These are phyloP conservation scores for Glossosoma conforme DNA, from an alignment of 1,140 invertebrate genomes.

Conservation along the genomic window DNA sequence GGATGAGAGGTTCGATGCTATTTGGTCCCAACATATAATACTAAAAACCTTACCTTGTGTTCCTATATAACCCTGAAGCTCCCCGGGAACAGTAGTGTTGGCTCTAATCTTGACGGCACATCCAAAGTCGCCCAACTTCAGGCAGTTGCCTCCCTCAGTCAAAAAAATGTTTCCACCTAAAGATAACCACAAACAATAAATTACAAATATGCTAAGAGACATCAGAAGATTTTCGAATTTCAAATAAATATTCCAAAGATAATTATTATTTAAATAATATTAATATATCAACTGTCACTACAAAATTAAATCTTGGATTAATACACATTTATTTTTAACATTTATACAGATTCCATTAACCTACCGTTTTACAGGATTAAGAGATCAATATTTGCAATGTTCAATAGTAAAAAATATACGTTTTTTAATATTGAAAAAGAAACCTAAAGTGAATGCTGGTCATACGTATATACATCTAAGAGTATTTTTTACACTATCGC, in stretches of 20 bases:
- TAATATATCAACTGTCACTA: constrained; percentile 3
- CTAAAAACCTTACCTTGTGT: constrained; percentile 64
- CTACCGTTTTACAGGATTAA: too few relatives aligned
- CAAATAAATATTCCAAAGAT: neutral
- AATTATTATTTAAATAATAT: constrained; percentile 2
- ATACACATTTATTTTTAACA: neutral
- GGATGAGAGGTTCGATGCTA: too few relatives aligned
- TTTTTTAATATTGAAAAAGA: too few relatives aligned
- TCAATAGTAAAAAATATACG: too few relatives aligned
- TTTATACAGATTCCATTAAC: too few relatives aligned
- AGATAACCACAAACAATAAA: constrained; percentile 22
- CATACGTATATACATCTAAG: constrained; percentile 1
- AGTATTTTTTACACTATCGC: constrained; percentile 2
- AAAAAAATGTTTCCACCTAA: constrained; percentile 84
- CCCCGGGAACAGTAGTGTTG: constrained; percentile 78
- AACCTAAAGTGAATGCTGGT: neutral
- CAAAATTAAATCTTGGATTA: neutral
- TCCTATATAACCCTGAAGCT: constrained; percentile 80
- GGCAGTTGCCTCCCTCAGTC: constrained; percentile 72
- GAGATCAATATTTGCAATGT: too few relatives aligned
- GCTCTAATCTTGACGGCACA: constrained; percentile 83
- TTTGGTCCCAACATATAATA: neutral
- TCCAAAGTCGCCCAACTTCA: constrained; percentile 89
- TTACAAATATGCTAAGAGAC: neutral
- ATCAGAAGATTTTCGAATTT: neutral